Evolutionary conservation across 2,113 vertebrate species (phyloP).

Genomic region (Myrmecobius fasciatus): DNA sequence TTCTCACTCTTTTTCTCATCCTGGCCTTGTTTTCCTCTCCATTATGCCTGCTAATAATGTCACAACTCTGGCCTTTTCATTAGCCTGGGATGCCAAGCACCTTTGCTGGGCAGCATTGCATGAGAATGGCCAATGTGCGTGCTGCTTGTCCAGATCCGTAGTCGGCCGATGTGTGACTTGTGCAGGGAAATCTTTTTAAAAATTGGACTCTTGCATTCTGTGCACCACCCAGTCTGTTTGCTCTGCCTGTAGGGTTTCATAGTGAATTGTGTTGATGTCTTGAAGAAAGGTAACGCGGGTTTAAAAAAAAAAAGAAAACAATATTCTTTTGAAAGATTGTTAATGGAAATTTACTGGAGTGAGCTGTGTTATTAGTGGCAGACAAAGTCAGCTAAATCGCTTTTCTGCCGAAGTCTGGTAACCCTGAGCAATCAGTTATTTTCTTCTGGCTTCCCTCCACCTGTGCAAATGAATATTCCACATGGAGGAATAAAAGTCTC

Average conservation of each 20-base stretch:
- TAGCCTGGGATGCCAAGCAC: neutral
- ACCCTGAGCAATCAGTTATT: slow-evolving; percentile 26
- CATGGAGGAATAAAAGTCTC: neutral
- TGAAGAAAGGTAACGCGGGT: neutral
- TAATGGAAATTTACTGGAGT: neutral
- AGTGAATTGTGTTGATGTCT: neutral
- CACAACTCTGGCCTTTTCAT: neutral
- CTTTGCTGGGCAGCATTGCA: neutral
- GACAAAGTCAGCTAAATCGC: slow-evolving; percentile 41
- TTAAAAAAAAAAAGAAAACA: slow-evolving; percentile 31
- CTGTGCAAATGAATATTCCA: slow-evolving; percentile 26
- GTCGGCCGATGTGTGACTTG: neutral
- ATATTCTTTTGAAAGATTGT: slow-evolving; percentile 13
- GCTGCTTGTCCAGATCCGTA: slow-evolving; percentile 15
- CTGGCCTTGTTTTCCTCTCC: neutral
- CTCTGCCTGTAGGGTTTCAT: neutral
- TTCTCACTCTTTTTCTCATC: slow-evolving; percentile 47
- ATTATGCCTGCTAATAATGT: slow-evolving; percentile 1
- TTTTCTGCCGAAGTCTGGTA: neutral
- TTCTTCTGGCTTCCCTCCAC: neutral
- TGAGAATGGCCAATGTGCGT: neutral
- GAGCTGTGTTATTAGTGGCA: slow-evolving; percentile 24
- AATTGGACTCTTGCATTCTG: slow-evolving; percentile 19
- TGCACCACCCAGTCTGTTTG: slow-evolving; percentile 21
- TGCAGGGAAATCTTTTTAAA: slow-evolving; percentile 20